Evolutionary conservation across 1,140 invertebrate species (phyloP), one percentile per base, ranked within the genome.

Genomic region (Arion vulgaris): DNA sequence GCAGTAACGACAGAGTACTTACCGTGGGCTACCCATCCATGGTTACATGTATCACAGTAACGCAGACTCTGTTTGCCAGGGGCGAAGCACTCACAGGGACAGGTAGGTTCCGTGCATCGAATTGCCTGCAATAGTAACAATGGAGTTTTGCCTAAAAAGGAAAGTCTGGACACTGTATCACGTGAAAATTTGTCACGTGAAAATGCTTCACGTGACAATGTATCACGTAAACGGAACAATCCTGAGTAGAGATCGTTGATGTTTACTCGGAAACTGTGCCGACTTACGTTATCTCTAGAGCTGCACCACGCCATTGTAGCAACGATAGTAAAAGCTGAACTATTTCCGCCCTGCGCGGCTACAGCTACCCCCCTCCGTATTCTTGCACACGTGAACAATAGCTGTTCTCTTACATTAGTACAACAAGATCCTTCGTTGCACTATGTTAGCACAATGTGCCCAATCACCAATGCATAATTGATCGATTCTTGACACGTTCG

Each of bases 21-120:
- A 96, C 95, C 95, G 91, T 96, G 95, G 81, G 95, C 94, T 72
- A 96, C 95, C 95, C 95, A 96, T 77, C 95, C 95, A 90, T 96
- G 95, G 86, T 94, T 95, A 89, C 95, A 96, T 68, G 94, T 94
- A 84, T 95, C 95, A 92, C 95, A 96, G 87, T 94, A 94, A 28
- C 95, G 94, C 39, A 96, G 93, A 87, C 95, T 94, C 73, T 93
- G 90, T 89, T 95, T 95, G 57, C 95, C 95, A 19, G 95, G 95
- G n/a, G 94, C 93, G 91, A 96, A 96, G 84, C 95, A 95, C 73
- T 96, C 95, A 90, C 95, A 96, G 73, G 93, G 91, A 88, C 95
- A 96, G 84, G 93, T 94, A 53, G 94, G 95, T 7, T 95, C 93
- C 7, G 95, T 96, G 88, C 95, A 96, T 87, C 94, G 94, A 86